Evolutionary conservation across 2,888 invertebrate species (phyloP).

Genomic region (Minunthozetes semirufus): DNA sequence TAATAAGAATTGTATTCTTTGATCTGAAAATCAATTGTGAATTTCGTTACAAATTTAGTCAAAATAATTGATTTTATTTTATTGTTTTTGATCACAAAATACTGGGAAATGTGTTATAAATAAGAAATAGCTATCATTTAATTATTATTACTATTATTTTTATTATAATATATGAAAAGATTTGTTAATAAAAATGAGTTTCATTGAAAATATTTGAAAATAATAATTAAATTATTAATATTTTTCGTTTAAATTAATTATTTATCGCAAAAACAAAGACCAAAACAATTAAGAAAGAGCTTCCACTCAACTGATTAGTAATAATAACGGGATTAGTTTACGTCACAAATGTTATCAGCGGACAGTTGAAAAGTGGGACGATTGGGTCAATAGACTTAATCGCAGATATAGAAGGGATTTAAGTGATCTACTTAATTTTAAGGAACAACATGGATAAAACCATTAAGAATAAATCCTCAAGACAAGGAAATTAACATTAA

Average conservation of each 20-base stretch:
- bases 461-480: too few relatives aligned
- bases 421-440: too few relatives aligned
- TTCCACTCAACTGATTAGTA: too few relatives aligned
- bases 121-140: slow-evolving; percentile 22
- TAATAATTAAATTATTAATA: background rate
- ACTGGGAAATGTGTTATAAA: slow-evolving; percentile 21
- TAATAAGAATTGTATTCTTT: background rate
- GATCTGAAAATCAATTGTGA: background rate
- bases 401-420: too few relatives aligned
- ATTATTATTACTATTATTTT: slow-evolving; percentile 20
- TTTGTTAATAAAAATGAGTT: slow-evolving; percentile 12
- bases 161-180: slow-evolving; percentile 4
- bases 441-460: too few relatives aligned
- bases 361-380: too few relatives aligned
- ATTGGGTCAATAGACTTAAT: too few relatives aligned
- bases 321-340: too few relatives aligned
- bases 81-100: slow-evolving; percentile 9
- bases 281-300: too few relatives aligned
- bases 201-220: too few relatives aligned
- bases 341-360: too few relatives aligned
- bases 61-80: slow-evolving; percentile 21
- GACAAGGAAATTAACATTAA: too few relatives aligned
- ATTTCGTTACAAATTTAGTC: slow-evolving; percentile 27
- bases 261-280: background rate
- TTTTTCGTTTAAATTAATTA: background rate